Conservation (phyloP, 2,888 invertebrate genomes). For the Pandemis cinnamomeana region DNA sequence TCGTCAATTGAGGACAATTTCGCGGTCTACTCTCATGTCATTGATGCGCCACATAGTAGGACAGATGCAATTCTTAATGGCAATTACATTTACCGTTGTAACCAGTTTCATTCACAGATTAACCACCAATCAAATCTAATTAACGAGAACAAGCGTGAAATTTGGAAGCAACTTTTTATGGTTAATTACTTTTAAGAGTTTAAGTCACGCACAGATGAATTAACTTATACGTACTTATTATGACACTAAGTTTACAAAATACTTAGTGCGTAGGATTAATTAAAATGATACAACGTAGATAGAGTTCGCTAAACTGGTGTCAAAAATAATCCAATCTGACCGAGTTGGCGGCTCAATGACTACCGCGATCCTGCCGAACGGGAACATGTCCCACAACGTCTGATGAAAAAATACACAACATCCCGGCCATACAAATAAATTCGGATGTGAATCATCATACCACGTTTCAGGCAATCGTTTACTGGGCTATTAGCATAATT, state of each 20-base stretch:
- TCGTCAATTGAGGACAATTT: slow-evolving; percentile 80
- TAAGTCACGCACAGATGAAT: slow-evolving; percentile 15
- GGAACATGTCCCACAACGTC: slow-evolving; percentile 34
- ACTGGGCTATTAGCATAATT: slow-evolving; percentile 57
- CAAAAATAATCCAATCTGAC: slow-evolving; percentile 66
- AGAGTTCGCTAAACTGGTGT: slow-evolving; percentile 55
- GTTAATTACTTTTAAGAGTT: slow-evolving; percentile 5
- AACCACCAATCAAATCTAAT: slow-evolving; percentile 56
- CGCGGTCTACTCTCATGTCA: slow-evolving; percentile 62
- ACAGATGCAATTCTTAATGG: slow-evolving; percentile 75
- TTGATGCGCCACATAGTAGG: slow-evolving; percentile 69
- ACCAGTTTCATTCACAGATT: slow-evolving; percentile 59
- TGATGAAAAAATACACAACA: slow-evolving; percentile 40
- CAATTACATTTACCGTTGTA: slow-evolving; percentile 68
- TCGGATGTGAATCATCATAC: slow-evolving; percentile 56
- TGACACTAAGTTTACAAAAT: neutral
- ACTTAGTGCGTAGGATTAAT: neutral
- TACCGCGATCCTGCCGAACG: slow-evolving; percentile 60
- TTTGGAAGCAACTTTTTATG: slow-evolving; percentile 31
- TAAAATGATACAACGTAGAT: slow-evolving; percentile 42
- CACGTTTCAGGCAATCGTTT: slow-evolving; percentile 58
- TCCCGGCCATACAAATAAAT: slow-evolving; percentile 52
- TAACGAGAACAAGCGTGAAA: slow-evolving; percentile 46
- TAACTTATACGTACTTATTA: neutral
- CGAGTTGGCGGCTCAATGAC: slow-evolving; percentile 68